phyloP scores from a whole-genome alignment of 1,140 invertebrate species.

The Chironomus tepperi region DNA sequence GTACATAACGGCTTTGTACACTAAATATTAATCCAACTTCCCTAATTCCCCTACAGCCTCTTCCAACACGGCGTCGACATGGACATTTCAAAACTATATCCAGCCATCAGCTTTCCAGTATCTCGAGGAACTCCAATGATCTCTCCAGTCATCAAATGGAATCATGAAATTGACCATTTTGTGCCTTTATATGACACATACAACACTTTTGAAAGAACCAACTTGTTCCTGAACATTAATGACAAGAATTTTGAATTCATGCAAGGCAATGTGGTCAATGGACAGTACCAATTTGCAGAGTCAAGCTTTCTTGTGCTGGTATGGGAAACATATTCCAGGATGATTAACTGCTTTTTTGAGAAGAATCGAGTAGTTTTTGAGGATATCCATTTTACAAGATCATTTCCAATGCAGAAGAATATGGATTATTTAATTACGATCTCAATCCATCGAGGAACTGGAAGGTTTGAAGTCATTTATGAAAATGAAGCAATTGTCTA shows the following conservation, averaged over 20 bases:
- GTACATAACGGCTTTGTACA: no score
- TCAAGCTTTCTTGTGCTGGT: conserved; percentile 58
- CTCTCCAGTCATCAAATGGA: conserved; percentile 59
- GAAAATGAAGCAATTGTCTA: conserved; percentile 65
- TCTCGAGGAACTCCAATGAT: conserved; percentile 62
- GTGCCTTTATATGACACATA: not conserved
- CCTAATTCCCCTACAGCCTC: conserved; percentile 50
- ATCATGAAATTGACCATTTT: conserved; percentile 49
- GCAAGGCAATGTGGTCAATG: conserved; percentile 79
- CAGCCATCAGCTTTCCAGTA: conserved; percentile 57
- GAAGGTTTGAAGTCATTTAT: conserved; percentile 53
- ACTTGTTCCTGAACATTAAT: conserved; percentile 38
- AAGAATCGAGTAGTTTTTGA: conserved; percentile 57
- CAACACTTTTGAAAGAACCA: not conserved
- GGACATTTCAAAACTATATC: conserved; percentile 51
- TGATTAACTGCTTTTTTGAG: conserved; percentile 47
- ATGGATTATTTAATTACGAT: conserved; percentile 50
- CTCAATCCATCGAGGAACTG: conserved; percentile 47
- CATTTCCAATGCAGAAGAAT: conserved; percentile 52
- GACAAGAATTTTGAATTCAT: conserved; percentile 59
- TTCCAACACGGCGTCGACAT: conserved; percentile 56
- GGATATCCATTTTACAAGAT: conserved; percentile 56
- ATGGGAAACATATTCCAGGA: conserved; percentile 61
- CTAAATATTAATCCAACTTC: conserved; percentile 23
- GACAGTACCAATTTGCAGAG: conserved; percentile 59